These are phyloP conservation scores for Paelopatides confundens DNA, from an alignment of 53 echinoderm and acorn worm genomes.

Conservation along the genomic window DNA sequence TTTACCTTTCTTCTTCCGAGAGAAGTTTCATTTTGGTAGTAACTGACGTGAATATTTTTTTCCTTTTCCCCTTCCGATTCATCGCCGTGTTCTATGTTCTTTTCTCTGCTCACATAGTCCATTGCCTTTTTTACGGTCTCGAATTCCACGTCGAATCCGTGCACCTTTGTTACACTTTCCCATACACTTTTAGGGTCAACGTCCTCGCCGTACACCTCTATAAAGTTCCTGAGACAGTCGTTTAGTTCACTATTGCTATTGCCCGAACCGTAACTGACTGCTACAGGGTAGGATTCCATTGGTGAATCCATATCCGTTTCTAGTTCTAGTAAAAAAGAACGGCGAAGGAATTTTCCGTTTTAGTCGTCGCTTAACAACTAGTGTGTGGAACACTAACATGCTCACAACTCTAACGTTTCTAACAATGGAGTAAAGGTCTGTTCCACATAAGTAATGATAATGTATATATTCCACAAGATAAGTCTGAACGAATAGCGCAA, in stretches of 20 bases:
- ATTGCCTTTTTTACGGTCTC: slow-evolving; percentile 44
- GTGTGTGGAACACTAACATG: not conserved
- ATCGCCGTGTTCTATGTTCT: not conserved
- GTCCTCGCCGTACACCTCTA: not conserved
- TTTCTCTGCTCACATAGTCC: not conserved
- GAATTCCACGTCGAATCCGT: slow-evolving; percentile 63
- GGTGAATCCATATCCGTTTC: not conserved
- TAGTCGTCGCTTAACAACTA: not conserved
- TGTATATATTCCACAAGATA: not conserved
- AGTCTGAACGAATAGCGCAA: not conserved
- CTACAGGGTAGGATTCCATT: not conserved
- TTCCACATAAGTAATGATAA: slow-evolving; percentile 4
- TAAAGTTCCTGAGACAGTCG: not conserved
- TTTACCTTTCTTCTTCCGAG: slow-evolving; percentile 45
- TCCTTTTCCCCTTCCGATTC: not conserved
- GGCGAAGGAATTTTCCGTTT: not conserved
- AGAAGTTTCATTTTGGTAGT: not conserved
- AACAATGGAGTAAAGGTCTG: not conserved
- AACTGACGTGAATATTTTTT: not conserved
- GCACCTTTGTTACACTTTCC: slow-evolving; percentile 1
- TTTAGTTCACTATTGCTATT: not conserved
- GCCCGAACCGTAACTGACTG: not conserved
- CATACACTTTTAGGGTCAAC: not conserved
- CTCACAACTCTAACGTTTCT: not conserved
- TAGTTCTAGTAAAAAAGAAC: not conserved